Percentiles rank a stretch among this genome's conserved stretches.
Evolutionary conservation across 2,888 invertebrate genomes (phyloP).

Genomic region (Ormyrus pomaceus): DNA sequence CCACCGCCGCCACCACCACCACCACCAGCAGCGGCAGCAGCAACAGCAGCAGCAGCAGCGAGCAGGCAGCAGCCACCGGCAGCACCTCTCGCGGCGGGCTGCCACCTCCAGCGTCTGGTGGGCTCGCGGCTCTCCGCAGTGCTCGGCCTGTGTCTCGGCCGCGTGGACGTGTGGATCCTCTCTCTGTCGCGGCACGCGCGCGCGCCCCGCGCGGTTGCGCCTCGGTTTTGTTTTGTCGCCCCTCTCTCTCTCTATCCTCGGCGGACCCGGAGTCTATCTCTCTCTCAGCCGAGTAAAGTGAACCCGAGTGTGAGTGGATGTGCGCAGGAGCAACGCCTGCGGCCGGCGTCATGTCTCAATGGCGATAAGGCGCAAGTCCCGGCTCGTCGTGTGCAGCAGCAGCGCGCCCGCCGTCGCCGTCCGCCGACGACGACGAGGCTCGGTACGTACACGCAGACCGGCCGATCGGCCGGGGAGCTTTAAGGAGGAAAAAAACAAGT

Average conservation of each 20-base stretch:
- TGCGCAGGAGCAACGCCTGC: not conserved
- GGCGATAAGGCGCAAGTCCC: constrained; percentile 56
- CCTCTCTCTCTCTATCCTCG: no score
- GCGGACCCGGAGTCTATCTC: no score
- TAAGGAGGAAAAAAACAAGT: no score
- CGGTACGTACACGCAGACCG: constrained; percentile 34
- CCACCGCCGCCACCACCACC: constrained; percentile 3
- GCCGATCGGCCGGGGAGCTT: no score
- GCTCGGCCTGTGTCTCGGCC: constrained; percentile 52
- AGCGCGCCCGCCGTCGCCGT: constrained; percentile 51
- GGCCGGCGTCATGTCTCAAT: constrained; percentile 41
- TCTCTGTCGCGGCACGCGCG: not conserved
- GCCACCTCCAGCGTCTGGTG: no score
- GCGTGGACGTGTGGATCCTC: constrained; percentile 40
- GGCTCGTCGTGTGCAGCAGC: constrained; percentile 55
- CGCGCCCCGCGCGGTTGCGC: not conserved
- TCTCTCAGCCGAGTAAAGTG: no score
- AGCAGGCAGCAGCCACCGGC: no score
- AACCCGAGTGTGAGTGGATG: not conserved
- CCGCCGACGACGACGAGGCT: constrained; percentile 50
- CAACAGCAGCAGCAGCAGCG: no score
- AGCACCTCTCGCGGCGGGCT: no score
- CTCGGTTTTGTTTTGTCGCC: no score
- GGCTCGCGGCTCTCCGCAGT: constrained; percentile 28
- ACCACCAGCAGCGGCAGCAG: not conserved